A percentile compares a stretch with the other conserved stretches of the same genome.
These are phyloP conservation scores for Drosophila saltans DNA, from an alignment of 1,140 invertebrate species.

Conservation along the genomic window DNA sequence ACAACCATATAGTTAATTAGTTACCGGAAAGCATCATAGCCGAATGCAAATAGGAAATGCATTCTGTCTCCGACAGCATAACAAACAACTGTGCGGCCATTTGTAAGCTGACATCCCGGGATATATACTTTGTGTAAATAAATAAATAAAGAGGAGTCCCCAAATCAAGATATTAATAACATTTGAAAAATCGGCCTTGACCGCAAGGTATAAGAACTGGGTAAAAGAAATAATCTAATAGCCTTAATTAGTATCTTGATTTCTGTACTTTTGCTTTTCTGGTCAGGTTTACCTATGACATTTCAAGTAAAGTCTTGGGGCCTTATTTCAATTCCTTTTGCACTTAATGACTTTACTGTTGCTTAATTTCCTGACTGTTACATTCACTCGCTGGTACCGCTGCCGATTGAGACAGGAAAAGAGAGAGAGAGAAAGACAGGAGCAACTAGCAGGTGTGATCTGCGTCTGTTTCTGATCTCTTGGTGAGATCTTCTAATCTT, in stretches of 20 bases:
- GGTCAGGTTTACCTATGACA: slow-evolving; percentile 30
- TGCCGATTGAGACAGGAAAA: slow-evolving; percentile 28
- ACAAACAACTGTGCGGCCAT: no score
- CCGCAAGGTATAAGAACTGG: no score
- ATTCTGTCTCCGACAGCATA: no score
- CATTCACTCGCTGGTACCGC: slow-evolving; percentile 58
- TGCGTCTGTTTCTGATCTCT: slow-evolving; percentile 42
- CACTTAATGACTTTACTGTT: slow-evolving; percentile 27
- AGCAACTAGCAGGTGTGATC: slow-evolving; percentile 22
- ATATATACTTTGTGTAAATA: no score
- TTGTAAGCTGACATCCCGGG: no score
- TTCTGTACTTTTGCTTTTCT: background rate
- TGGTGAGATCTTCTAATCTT: background rate
- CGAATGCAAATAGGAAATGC: no score
- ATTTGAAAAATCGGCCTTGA: no score
- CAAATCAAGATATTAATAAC: no score
- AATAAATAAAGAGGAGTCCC: no score
- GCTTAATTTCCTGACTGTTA: slow-evolving; percentile 48
- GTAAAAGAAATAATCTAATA: no score
- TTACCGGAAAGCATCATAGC: no score
- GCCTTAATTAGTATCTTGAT: background rate
- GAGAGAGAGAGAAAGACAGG: slow-evolving; percentile 16
- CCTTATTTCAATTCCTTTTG: slow-evolving; percentile 32
- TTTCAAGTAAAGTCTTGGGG: slow-evolving; percentile 37
- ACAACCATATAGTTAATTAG: no score